Conservation (phyloP, 2,888 invertebrate species). For the Acrobasis consociella region DNA sequence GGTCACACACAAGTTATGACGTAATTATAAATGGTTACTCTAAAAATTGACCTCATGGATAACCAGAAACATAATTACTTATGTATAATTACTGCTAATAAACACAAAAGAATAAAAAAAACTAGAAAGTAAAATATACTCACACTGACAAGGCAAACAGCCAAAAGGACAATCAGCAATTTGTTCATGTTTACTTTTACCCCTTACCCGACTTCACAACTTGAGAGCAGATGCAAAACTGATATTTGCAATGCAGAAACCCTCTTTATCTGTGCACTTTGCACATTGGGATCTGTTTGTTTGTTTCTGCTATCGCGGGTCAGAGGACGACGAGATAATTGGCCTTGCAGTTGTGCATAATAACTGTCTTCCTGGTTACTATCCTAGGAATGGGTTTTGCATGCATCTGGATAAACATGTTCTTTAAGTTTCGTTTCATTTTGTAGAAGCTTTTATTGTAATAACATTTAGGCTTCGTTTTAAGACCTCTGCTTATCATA, state of each 20-base stretch:
- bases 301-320: conserved; percentile 43
- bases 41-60: too few species aligned
- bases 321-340: conserved; percentile 24
- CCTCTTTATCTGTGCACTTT: conserved; percentile 41
- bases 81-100: too few species aligned
- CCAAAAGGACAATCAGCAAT: conserved; percentile 55
- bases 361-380: conserved; percentile 4
- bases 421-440: too few species aligned
- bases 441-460: too few species aligned
- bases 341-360: neutral
- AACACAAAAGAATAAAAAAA: too few species aligned
- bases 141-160: conserved; percentile 62
- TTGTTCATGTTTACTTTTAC: conserved; percentile 60
- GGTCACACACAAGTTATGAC: too few species aligned
- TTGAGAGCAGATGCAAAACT: conserved; percentile 41
- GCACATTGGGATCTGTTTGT: conserved; percentile 35
- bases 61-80: too few species aligned
- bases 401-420: neutral
- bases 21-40: too few species aligned
- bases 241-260: conserved; percentile 30
- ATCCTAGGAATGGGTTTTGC: neutral
- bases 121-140: conserved; percentile 38
- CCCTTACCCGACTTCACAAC: conserved; percentile 39
- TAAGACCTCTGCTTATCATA: too few species aligned
- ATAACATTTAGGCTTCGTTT: too few species aligned